Evolutionary conservation across 2,113 vertebrate species (phyloP), one percentile per base, ranked within the genome.

Genomic region (Conger conger): DNA sequence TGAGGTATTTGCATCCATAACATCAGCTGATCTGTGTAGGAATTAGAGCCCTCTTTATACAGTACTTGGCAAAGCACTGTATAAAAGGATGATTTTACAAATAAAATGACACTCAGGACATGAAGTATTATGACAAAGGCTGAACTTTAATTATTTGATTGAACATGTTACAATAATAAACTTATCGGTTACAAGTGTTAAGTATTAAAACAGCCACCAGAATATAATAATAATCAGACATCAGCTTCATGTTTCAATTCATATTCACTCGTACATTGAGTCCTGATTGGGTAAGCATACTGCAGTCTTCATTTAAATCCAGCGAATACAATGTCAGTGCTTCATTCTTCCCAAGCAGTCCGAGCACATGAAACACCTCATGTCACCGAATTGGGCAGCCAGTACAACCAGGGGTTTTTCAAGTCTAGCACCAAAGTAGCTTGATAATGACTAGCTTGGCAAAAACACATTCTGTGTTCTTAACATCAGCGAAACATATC

Each of bases 111-210:
- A 78, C 4, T 0, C 17, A 30, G 37, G 36, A 37, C 4, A 27
- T 4, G 37, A 85, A 60, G 9, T 23, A 13, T 85, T 91, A 89
- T 94, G 81, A 91, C 83, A 95, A 94, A 85, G 42, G 86, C 86
- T 93, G 81, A 89, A 83, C 86, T 94, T 94, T 95, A 92, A 92
- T 94, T 90, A 54, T 81, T 90, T 88, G 87, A 87, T 91, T 91
- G 91, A 88, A 91, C 87, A 88, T 88, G 89, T 93, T 92, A 94
- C 88, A 93, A 80, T 93, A 88, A 87, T 93, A 93, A 93, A 93
- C 89, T 86, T 92, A 91, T 84, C 90, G 87, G 89, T 91, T 95
- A 94, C 90, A 92, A 76, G 36, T 76, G 79, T 87, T 86, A 92
- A 88, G 85, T 88, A 86, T 88, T 83, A 87, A 93, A 90, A 91